Conservation (phyloP, 1,140 invertebrate species). For the Megalonaias nervosa region DNA sequence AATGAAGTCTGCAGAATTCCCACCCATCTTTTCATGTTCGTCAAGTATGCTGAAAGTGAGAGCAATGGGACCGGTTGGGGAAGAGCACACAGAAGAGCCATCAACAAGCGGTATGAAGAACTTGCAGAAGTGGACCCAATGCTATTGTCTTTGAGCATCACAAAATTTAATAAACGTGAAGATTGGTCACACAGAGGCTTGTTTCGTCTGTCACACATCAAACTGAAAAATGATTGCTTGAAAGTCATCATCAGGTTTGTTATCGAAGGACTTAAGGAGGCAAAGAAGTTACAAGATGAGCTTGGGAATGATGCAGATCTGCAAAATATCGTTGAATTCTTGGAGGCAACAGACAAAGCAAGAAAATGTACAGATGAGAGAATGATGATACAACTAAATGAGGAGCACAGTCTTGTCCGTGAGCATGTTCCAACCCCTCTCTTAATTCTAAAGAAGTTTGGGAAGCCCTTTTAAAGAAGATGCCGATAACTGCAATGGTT, state of each 20-base stretch:
- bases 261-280: conserved; percentile 68
- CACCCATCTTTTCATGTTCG: conserved; percentile 70
- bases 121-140: conserved; percentile 71
- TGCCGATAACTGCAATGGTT: conserved; percentile 76
- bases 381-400: conserved; percentile 73
- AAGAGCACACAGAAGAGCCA: conserved; percentile 76
- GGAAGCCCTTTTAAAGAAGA: conserved; percentile 76
- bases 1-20: conserved; percentile 69
- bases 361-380: conserved; percentile 76
- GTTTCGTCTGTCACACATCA: conserved; percentile 78
- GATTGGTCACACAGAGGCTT: conserved; percentile 81
- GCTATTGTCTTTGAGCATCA: conserved; percentile 77
- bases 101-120: conserved; percentile 77
- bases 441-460: conserved; percentile 79
- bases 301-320: conserved; percentile 36
- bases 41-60: conserved; percentile 56
- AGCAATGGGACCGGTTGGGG: conserved; percentile 74
- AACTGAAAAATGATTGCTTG: conserved; percentile 56
- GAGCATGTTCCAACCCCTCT: conserved; percentile 80
- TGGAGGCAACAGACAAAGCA: conserved; percentile 76
- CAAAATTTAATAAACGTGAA: conserved; percentile 76
- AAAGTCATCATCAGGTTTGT: conserved; percentile 48
- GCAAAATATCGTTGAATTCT: conserved; percentile 74
- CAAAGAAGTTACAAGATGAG: conserved; percentile 53
- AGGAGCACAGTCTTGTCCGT: conserved; percentile 73